Base-by-base conservation (phyloP, 2,113 vertebrate species). In the Prolemur simus region DNA sequence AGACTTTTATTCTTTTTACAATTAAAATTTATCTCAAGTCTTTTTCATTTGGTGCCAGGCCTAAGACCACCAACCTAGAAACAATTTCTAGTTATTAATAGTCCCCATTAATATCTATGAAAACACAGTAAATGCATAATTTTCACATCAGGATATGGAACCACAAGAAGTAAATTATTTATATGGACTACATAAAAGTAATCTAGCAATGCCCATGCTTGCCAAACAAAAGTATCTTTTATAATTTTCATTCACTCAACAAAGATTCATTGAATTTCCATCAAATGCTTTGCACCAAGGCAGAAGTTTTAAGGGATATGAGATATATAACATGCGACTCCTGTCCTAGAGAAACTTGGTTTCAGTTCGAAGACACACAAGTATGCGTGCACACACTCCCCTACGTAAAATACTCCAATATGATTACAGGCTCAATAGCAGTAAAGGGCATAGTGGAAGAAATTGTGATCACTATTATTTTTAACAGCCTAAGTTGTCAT, bases 141-240 rank as follows among this genome's bases (percentile, higher is more conserved):
- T 98, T 97, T 98, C 96, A 93, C 96, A 84, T 97, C 97, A 96
- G 93, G 83, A 93, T 97, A 97, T 95, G 91, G 66, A 94, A 95
- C 96, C 95, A 96, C 95, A 97, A 97, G 96, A 98, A 98, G 92
- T 96, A 93, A 96, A 95, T 96, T 97, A 97, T 96, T 97, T 97
- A 94, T 97, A 94, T 93, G 89, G 92, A 87, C 91, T 95, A 95
- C 89, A 97, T 97, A 95, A 97, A 98, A 97, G 83, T 96, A 93
- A 97, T 93, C 95, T 89, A 96, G 74, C 39, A 89, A 83, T 95
- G 89, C 63, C 69, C 74, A 25, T 11, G 69, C 86, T 94, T 95
- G 96, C 89, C 89, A 94, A 93, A 95, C 78, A 97, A 93, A 96
- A 97, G 89, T 89, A 91, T 73, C 47, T 91, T 97, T 97, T 93